These are phyloP conservation scores for Pagetopsis macropterus DNA, from an alignment of 2,797 vertebrate genomes.

Conservation along the genomic window DNA sequence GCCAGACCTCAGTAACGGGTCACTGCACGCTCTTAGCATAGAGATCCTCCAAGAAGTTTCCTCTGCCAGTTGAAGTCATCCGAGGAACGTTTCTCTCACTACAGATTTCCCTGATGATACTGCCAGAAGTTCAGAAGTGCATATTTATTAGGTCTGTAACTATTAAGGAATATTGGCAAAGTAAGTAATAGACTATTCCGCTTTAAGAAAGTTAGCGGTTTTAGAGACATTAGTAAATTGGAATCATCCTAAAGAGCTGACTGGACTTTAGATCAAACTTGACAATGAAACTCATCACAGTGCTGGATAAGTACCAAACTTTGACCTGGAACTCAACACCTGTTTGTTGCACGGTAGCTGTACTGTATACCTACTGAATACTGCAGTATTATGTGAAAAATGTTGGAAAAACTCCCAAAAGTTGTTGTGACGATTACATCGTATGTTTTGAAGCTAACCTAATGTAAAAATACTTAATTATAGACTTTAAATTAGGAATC, in stretches of 20 bases:
- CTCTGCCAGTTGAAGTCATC: conserved; percentile 53
- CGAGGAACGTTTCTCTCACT: conserved; percentile 41
- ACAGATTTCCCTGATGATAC: conserved; percentile 59
- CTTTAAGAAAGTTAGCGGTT: background rate
- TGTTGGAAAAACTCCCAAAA: too few relatives aligned
- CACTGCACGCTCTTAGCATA: conserved; percentile 69
- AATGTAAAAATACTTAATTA: background rate
- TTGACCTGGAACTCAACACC: background rate
- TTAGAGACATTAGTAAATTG: background rate
- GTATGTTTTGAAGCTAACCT: too few relatives aligned
- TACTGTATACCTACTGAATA: too few relatives aligned
- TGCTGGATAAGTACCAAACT: background rate
- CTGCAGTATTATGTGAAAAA: too few relatives aligned
- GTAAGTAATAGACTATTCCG: conserved; percentile 23
- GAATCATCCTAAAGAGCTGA: background rate
- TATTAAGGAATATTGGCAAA: conserved; percentile 18
- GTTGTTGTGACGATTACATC: too few relatives aligned
- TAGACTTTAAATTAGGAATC: background rate
- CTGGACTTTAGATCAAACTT: background rate
- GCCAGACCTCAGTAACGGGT: conserved; percentile 73
- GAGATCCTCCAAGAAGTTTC: conserved; percentile 57
- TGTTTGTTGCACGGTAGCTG: background rate
- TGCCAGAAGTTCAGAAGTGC: conserved; percentile 53
- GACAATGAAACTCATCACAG: background rate
- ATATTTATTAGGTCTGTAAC: conserved; percentile 43